A percentile compares a stretch with the other conserved stretches of the same genome.
Conservation (phyloP, 2,113 vertebrate species). For the Etia nguti region DNA sequence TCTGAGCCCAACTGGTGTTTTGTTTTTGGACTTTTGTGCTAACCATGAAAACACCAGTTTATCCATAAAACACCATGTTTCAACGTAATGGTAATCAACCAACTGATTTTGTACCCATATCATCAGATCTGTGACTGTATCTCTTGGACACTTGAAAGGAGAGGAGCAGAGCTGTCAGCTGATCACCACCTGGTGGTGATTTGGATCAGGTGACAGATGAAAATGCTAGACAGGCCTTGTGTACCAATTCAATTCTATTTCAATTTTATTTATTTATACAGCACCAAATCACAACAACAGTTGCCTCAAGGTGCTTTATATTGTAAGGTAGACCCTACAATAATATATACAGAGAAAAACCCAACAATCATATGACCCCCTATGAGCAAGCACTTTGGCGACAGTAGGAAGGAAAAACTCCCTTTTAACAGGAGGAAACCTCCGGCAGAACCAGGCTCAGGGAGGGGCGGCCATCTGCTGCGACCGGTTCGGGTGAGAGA, state of each 20-base stretch:
- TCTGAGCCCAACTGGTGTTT: background rate
- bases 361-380: background rate
- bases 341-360: fast-evolving
- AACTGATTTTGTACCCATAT: background rate
- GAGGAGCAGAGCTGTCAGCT: background rate
- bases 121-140: background rate
- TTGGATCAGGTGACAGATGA: background rate
- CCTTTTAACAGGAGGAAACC: background rate
- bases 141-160: background rate
- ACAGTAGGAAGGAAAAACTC: background rate
- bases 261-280: background rate
- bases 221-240: background rate
- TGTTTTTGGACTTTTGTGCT: background rate
- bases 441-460: fast-evolving
- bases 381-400: fast-evolving
- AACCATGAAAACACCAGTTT: background rate
- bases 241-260: background rate
- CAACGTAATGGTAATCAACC: background rate
- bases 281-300: background rate
- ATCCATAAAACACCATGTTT: background rate
- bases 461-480: too few relatives aligned
- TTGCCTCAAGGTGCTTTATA: fast-evolving
- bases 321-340: fast-evolving
- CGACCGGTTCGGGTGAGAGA: too few relatives aligned
- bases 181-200: background rate